Evolutionary conservation across 2,113 vertebrate genomes (phyloP).

Genomic region (Brachypteracias leptosomus): DNA sequence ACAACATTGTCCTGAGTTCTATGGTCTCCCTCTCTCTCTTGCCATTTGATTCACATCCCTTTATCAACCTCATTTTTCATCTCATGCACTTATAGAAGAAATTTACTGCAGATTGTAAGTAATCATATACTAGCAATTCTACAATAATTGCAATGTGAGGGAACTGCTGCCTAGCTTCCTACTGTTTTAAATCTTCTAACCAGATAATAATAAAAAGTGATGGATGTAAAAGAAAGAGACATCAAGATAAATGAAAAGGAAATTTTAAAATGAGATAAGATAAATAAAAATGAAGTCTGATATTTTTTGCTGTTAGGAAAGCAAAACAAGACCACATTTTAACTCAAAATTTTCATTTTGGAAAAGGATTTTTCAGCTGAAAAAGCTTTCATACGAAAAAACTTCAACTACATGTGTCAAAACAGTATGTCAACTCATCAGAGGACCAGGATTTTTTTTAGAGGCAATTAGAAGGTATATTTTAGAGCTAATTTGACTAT

Average conservation of each 20-base stretch:
- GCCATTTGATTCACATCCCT: neutral
- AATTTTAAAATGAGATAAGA: neutral
- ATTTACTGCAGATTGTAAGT: neutral
- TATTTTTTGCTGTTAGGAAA: neutral
- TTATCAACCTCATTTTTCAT: neutral
- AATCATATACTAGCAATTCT: neutral
- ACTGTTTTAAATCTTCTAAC: neutral
- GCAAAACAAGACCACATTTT: neutral
- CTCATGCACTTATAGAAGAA: neutral
- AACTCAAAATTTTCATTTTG: neutral
- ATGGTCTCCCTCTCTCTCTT: neutral
- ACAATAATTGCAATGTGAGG: neutral
- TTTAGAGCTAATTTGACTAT: constrained; percentile 69
- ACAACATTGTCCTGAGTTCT: neutral
- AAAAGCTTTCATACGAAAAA: constrained; percentile 19
- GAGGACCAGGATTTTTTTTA: constrained; percentile 51
- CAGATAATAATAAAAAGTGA: neutral
- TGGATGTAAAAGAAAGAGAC: neutral
- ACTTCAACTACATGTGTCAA: constrained; percentile 25
- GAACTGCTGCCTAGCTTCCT: neutral
- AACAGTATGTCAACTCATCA: constrained; percentile 57
- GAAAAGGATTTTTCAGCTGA: neutral
- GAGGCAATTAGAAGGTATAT: constrained; percentile 68
- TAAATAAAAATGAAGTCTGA: neutral
- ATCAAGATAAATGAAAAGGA: neutral